Evolutionary conservation across 2,113 vertebrate genomes (phyloP), one percentile per base, ranked within the genome.

Genomic region (Ondatra zibethicus): DNA sequence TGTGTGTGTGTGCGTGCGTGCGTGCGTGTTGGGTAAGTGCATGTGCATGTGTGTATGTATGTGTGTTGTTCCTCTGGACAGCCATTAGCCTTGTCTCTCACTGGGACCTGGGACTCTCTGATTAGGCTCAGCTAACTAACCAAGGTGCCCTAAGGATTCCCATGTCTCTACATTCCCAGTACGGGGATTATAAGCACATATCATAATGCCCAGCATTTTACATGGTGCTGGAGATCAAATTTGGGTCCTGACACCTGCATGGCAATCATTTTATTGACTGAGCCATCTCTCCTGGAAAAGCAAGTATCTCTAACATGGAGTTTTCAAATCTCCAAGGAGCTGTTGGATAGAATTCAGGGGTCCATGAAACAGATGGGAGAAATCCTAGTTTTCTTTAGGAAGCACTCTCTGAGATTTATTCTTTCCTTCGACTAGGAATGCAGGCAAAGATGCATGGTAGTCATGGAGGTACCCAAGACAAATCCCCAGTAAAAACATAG

Each of bases 391-490:
- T 77, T 45, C 25, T 58, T 82, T 21, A 76, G 27, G 89, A 78
- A 88, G 39, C 29, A 68, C 21, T 78, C 84, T n/a, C 39, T 90
- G 68, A 97, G 92, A 84, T 89, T 87, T 68, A 17, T 19, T 82
- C 65, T 92, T 94, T 92, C 73, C 61, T 80, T 94, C 47, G 91
- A 42, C 39, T 52, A 25, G 45, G n/a, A 80, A 70, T 39, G 29
- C 31, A 52, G 27, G 47, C 42, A 72, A 58, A 7, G 39, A 96
- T 87, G 45, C 23, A 31, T 3, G n/a, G 61, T 0, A 88, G 39
- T 27, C 36, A 27, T 87, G 52, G 27, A 66, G 63, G 39, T 55
- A 21, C 31, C 47, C 88, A n/a, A 66, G 76, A 84, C 29, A 77
- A 21, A 80, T 92, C 82, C 75, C 52, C 73, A 87, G 47, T 55